These are phyloP conservation scores for Dolichallabes microphthalmus DNA, from an alignment of 2,113 vertebrate species.

Conservation along the genomic window DNA sequence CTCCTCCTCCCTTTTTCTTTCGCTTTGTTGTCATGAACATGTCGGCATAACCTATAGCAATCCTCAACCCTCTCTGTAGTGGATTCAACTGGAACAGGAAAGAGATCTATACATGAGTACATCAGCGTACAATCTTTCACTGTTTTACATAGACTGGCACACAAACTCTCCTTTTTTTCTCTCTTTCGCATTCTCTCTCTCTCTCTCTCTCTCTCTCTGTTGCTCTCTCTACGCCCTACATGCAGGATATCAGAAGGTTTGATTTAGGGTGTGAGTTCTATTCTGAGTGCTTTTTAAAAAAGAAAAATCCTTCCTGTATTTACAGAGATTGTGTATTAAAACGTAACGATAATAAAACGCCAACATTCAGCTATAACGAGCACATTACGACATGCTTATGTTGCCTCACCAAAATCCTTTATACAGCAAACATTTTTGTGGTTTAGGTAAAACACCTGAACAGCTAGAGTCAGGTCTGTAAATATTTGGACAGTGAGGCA, in stretches of 20 bases:
- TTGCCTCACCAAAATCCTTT: neutral
- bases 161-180: neutral
- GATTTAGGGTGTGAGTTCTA: neutral
- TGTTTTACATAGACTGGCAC: neutral
- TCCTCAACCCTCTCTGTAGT: neutral
- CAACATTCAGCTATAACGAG: neutral
- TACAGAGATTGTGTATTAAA: constrained; percentile 10
- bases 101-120: neutral
- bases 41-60: neutral
- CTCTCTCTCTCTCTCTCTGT: neutral
- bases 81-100: neutral
- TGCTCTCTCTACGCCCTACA: neutral
- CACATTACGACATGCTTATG: neutral
- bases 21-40: constrained; percentile 8
- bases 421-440: neutral
- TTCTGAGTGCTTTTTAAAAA: neutral
- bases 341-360: neutral
- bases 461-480: too few relatives aligned
- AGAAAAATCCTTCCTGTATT: neutral
- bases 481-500: too few relatives aligned
- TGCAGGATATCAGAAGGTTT: neutral
- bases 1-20: neutral
- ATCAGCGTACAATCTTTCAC: neutral
- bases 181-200: neutral
- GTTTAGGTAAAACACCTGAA: neutral